Evolutionary conservation across 2,797 vertebrate genomes (phyloP).

Genomic region (Monodelphis domestica): DNA sequence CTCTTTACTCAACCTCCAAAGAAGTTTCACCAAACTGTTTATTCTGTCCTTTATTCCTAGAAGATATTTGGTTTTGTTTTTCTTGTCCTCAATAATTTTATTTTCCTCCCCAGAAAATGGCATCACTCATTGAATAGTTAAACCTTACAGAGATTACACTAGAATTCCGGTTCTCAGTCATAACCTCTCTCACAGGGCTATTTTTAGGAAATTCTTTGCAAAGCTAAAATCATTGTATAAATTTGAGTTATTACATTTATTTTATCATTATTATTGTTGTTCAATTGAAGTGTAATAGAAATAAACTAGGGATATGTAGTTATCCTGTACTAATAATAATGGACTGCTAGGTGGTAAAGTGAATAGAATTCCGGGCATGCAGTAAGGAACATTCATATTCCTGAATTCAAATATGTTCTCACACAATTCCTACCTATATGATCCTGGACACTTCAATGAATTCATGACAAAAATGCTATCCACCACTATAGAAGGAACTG

Average conservation of each 20-base stretch:
- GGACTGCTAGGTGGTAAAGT: no score
- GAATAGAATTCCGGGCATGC: no score
- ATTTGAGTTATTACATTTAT: neutral
- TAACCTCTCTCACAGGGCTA: neutral
- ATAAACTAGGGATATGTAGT: neutral
- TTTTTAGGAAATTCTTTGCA: neutral
- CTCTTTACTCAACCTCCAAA: neutral
- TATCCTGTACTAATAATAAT: neutral
- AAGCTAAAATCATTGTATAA: neutral
- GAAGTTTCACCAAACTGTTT: neutral
- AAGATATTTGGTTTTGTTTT: neutral
- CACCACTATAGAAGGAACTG: no score
- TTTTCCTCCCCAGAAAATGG: neutral
- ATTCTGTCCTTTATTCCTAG: neutral
- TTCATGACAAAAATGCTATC: no score
- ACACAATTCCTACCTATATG: no score
- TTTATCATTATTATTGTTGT: neutral
- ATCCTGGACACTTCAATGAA: no score
- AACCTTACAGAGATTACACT: neutral
- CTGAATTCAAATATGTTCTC: no score
- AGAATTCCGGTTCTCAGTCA: neutral
- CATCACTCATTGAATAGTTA: neutral
- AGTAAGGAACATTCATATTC: no score
- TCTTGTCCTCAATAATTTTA: neutral
- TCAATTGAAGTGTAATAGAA: neutral